Evolutionary conservation across 2,888 invertebrate species (phyloP).

Genomic region (Linnaemya tessellans): DNA sequence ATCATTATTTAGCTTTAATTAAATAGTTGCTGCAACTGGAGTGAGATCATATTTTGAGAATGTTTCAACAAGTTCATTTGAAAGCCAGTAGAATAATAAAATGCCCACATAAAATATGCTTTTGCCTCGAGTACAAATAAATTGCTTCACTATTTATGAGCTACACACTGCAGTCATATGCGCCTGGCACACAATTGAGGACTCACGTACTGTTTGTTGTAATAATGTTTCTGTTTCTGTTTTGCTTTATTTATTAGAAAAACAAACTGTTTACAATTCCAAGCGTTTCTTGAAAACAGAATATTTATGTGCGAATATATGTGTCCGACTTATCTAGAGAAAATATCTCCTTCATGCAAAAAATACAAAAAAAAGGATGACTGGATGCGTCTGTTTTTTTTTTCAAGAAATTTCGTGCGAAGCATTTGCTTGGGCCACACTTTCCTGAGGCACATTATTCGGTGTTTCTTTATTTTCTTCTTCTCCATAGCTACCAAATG

Average conservation of each 20-base stretch:
- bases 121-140: slow-evolving; percentile 21
- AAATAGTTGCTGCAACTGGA: slow-evolving; percentile 30
- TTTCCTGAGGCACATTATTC: too few relatives aligned
- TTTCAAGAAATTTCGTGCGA: slow-evolving; percentile 1
- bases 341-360: slow-evolving; percentile 10
- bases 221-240: slow-evolving; percentile 41
- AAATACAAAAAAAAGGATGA: background rate
- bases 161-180: slow-evolving; percentile 2
- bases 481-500: slow-evolving; percentile 77
- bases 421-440: background rate
- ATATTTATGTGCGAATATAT: slow-evolving; percentile 10
- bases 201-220: slow-evolving; percentile 68
- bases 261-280: slow-evolving; percentile 40
- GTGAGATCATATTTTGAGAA: slow-evolving; percentile 64
- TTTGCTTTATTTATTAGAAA: background rate
- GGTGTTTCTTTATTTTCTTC: slow-evolving; percentile 61
- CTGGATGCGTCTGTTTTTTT: background rate
- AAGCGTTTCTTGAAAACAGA: slow-evolving; percentile 12
- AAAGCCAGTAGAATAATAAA: slow-evolving; percentile 65
- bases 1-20: slow-evolving; percentile 20
- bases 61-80: slow-evolving; percentile 52
- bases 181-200: slow-evolving; percentile 52
- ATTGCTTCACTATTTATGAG: slow-evolving; percentile 46
- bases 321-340: slow-evolving; percentile 1
- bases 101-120: slow-evolving; percentile 13